These are phyloP conservation scores for Myotis davidii DNA, from an alignment of 2,113 vertebrate species.

Conservation along the genomic window DNA sequence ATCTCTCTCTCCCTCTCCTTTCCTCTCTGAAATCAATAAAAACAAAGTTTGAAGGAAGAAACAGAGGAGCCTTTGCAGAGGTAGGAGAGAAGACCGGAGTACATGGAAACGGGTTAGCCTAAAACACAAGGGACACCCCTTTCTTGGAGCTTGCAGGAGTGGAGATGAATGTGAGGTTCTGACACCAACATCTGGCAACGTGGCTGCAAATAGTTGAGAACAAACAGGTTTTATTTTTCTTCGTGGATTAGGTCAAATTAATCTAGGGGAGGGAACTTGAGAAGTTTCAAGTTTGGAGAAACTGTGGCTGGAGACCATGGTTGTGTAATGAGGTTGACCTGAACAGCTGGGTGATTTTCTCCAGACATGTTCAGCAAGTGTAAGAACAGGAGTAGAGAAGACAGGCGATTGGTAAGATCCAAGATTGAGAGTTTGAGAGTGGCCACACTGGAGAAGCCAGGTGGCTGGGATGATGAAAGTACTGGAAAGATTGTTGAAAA, in stretches of 20 bases:
- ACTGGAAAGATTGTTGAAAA: not conserved
- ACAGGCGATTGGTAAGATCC: not conserved
- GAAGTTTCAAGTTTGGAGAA: not conserved
- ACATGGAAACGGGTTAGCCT: not conserved
- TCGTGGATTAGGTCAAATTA: not conserved
- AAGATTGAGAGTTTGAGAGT: not conserved
- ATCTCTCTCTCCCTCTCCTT: no score
- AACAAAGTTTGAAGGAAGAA: not conserved
- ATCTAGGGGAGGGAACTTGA: not conserved
- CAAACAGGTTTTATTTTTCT: not conserved
- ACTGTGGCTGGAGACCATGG: not conserved
- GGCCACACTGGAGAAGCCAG: not conserved
- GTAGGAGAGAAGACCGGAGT: not conserved
- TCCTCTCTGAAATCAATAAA: no score
- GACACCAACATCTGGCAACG: not conserved
- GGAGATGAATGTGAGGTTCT: not conserved
- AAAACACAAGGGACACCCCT: fast-evolving
- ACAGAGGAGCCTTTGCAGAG: not conserved
- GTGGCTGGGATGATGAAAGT: not conserved
- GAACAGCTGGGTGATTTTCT: not conserved
- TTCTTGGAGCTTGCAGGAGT: not conserved
- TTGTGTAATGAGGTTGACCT: not conserved
- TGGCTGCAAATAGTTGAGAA: not conserved
- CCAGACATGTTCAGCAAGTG: not conserved
- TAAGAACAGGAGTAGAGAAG: not conserved